phyloP scores from a whole-genome alignment of 2,113 vertebrate genomes.

The Takifugu bimaculatus region DNA sequence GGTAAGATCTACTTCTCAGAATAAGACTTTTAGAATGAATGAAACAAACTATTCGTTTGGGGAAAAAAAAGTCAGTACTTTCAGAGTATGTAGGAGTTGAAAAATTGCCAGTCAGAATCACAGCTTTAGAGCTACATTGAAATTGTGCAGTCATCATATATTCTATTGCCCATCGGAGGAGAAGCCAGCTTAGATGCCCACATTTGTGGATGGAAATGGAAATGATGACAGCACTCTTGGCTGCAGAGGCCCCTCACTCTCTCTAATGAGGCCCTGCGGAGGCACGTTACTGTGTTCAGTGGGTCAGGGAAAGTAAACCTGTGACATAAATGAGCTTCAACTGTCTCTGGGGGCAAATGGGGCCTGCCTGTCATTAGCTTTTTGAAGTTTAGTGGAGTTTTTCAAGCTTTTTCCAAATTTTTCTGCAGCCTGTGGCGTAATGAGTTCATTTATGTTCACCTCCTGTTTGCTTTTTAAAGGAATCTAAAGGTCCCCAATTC shows the following conservation, averaged over 20 bases:
- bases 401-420: not conserved
- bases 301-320: constrained; percentile 10
- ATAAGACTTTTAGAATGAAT: not conserved
- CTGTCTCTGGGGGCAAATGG: not conserved
- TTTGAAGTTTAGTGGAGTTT: constrained; percentile 45
- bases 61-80: too few relatives aligned
- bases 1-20: constrained; percentile 64
- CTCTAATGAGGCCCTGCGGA: constrained; percentile 25
- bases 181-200: too few relatives aligned
- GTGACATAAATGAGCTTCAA: constrained; percentile 2
- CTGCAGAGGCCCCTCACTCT: constrained; percentile 19
- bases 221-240: not conserved
- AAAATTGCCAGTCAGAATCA: too few relatives aligned
- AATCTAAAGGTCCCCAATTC: not conserved
- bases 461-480: constrained; percentile 12
- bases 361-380: not conserved
- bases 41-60: too few relatives aligned
- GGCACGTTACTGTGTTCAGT: constrained; percentile 7
- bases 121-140: too few relatives aligned
- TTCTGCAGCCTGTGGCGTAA: not conserved
- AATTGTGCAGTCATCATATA: too few relatives aligned
- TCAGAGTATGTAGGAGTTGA: too few relatives aligned
- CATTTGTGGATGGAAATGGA: not conserved
- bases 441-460: not conserved
- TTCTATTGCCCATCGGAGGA: too few relatives aligned